Evolutionary conservation across 2,797 vertebrate species (phyloP).

Genomic region (Phoebastria nigripes): DNA sequence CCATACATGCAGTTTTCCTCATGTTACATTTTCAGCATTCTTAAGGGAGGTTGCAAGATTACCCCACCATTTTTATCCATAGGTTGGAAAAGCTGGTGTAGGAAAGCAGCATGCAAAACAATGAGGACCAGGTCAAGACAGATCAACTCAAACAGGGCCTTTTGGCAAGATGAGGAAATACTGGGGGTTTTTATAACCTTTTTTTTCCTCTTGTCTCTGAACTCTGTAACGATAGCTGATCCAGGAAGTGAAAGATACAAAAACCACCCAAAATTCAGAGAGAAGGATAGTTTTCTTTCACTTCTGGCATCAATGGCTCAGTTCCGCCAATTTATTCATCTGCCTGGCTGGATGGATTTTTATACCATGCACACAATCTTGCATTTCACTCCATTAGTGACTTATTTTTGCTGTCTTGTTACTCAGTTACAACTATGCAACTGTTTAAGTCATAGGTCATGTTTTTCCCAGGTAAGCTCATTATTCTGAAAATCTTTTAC

Average conservation of each 20-base stretch:
- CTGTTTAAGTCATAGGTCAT: not conserved
- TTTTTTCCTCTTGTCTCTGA: not conserved
- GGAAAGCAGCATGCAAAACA: not conserved
- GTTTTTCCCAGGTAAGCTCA: slow-evolving; percentile 19
- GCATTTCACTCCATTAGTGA: not conserved
- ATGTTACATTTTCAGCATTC: not conserved
- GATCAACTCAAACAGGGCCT: not conserved
- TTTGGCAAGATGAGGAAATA: not conserved
- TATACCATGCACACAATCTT: not conserved
- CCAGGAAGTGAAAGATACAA: not conserved
- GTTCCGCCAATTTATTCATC: not conserved
- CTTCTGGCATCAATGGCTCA: not conserved
- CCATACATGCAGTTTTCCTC: not conserved
- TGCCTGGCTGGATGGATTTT: not conserved
- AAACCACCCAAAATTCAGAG: not conserved
- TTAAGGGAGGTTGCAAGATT: not conserved
- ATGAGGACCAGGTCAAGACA: not conserved
- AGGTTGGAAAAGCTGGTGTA: not conserved
- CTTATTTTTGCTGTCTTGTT: slow-evolving; percentile 1
- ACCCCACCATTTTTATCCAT: not conserved
- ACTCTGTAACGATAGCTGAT: not conserved
- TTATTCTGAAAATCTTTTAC: slow-evolving; percentile 1
- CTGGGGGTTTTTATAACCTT: not conserved
- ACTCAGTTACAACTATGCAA: not conserved
- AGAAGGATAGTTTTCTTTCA: not conserved